Evolutionary conservation across 2,797 vertebrate genomes (phyloP).

Genomic region (Pangasius sanitwongsei): DNA sequence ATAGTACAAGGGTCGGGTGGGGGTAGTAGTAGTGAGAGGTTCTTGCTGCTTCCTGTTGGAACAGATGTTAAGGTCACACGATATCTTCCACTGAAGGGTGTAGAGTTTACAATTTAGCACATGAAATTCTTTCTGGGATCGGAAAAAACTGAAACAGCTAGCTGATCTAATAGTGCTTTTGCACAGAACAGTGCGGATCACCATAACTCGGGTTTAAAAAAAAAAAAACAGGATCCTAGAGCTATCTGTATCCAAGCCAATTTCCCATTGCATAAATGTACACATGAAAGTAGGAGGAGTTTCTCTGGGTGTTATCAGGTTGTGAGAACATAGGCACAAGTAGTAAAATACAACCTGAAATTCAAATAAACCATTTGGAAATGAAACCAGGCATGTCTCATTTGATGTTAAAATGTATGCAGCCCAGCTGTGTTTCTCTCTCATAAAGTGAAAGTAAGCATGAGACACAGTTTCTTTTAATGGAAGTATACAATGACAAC

Average conservation of each 20-base stretch:
- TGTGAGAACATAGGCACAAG: neutral
- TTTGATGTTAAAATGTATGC: neutral
- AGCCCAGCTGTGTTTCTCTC: neutral
- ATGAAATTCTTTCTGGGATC: constrained; percentile 34
- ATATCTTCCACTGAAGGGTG: constrained; percentile 42
- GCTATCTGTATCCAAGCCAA: neutral
- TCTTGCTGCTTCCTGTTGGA: constrained; percentile 44
- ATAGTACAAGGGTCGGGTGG: constrained; percentile 29
- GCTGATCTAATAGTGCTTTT: constrained; percentile 11
- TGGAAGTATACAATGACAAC: neutral
- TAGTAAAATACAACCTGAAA: neutral
- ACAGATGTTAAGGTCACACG: constrained; percentile 53
- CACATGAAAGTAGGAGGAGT: neutral
- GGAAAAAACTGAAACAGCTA: constrained; percentile 15
- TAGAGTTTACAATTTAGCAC: constrained; percentile 44
- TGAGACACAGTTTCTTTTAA: neutral
- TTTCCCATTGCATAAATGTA: neutral
- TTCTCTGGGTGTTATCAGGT: neutral
- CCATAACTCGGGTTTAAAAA: neutral
- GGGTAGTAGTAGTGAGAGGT: constrained; percentile 24
- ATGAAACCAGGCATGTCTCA: neutral
- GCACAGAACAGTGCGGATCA: neutral
- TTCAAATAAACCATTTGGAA: neutral
- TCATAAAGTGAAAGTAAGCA: neutral
- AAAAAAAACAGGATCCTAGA: neutral